Conservation (phyloP, 2,113 vertebrate species). For the Mormoops blainvillei region DNA sequence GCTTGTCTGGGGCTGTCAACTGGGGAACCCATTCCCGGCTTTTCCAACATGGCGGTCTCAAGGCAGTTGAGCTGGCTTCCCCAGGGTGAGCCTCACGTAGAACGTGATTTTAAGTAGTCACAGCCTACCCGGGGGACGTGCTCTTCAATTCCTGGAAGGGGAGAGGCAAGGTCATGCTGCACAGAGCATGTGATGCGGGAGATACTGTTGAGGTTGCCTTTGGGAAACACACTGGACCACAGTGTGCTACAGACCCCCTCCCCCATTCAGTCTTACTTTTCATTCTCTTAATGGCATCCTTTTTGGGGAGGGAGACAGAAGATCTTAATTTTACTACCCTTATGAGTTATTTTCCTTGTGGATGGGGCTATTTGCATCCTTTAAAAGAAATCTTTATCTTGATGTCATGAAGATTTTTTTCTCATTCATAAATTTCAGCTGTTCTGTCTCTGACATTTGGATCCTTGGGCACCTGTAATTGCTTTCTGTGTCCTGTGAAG, state of each 20-base stretch:
- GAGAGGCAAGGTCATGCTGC: not conserved
- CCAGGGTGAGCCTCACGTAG: not conserved
- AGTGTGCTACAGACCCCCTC: not conserved
- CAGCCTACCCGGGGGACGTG: not conserved
- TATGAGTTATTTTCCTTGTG: not conserved
- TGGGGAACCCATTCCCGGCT: rapidly evolving
- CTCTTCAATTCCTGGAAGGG: not conserved
- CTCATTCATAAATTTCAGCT: not conserved
- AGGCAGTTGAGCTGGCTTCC: not conserved
- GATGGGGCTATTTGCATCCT: not conserved
- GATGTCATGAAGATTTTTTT: not conserved
- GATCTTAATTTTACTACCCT: not conserved
- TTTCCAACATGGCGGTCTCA: not conserved
- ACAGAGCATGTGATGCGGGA: not conserved
- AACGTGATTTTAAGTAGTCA: not conserved
- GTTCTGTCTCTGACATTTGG: not conserved
- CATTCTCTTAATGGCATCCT: not conserved
- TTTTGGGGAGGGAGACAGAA: not conserved
- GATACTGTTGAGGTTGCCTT: not conserved
- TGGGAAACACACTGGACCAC: not conserved
- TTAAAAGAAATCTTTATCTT: not conserved
- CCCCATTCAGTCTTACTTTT: not conserved
- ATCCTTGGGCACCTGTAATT: not conserved
- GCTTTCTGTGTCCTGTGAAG: not conserved
- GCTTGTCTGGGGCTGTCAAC: not conserved